These are phyloP conservation scores for Tenebrio molitor DNA, from an alignment of 1,140 invertebrate genomes.

Conservation along the genomic window DNA sequence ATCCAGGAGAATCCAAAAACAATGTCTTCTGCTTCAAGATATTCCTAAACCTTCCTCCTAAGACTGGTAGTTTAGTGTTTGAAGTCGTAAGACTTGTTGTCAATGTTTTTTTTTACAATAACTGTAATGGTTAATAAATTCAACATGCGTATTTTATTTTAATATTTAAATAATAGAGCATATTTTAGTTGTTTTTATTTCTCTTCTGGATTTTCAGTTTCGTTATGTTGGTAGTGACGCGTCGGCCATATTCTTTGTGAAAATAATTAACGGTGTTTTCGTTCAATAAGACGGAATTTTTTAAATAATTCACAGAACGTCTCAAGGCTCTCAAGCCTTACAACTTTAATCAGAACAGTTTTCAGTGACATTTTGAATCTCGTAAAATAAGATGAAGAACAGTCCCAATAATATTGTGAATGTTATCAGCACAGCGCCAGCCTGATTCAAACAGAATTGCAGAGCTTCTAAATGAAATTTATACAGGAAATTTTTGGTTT, in stretches of 20 bases:
- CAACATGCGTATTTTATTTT: too few relatives aligned
- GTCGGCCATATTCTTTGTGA: slow-evolving; percentile 16
- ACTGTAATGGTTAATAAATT: too few relatives aligned
- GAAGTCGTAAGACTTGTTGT: too few relatives aligned
- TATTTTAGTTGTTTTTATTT: too few relatives aligned
- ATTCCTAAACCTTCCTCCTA: slow-evolving; percentile 1
- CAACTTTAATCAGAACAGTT: too few relatives aligned
- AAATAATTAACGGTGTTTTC: slow-evolving; percentile 2
- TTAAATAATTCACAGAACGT: slow-evolving; percentile 45
- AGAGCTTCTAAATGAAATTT: background rate
- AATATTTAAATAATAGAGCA: too few relatives aligned
- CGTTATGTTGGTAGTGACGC: background rate
- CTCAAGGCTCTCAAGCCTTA: too few relatives aligned
- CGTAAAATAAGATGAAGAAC: background rate
- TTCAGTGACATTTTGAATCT: too few relatives aligned
- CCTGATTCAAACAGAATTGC: too few relatives aligned
- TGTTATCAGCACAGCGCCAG: background rate
- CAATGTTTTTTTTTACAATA: too few relatives aligned
- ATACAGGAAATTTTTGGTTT: background rate
- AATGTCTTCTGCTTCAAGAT: slow-evolving; percentile 1
- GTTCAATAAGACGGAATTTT: background rate
- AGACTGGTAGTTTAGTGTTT: too few relatives aligned
- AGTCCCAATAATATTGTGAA: background rate
- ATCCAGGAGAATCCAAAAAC: slow-evolving; percentile 3
- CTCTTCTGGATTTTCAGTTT: too few relatives aligned